Base-by-base conservation (phyloP, 30 jellyfish, hydroid and myxozoan species). In the Clytia hemisphaerica region DNA sequence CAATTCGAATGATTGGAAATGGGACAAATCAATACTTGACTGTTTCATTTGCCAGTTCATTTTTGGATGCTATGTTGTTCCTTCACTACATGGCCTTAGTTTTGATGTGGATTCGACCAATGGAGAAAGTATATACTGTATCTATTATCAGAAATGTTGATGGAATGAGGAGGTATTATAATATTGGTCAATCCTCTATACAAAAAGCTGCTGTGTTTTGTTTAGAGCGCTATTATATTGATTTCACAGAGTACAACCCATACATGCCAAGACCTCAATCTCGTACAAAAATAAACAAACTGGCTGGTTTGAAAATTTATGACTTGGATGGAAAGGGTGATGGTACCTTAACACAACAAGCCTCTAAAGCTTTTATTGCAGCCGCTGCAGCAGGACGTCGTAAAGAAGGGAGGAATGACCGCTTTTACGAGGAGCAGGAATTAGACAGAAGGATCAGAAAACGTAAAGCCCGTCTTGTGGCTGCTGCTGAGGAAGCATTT, bases 401-500 rank as follows among this genome's bases (percentile, higher is more conserved):
- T 32, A 83, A 93, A 34, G 93, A 89, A 65, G 98, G 98, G 6
- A 70, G 98, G 48, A 89, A 89, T 73, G 98, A 89, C 70, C 61
- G 98, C 14, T 89, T 89, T 81, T 89, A 89, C 64, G 98, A 89
- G 68, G 98, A 89, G 58, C 82, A 77, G 9, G 98, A 89, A 58
- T 76, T 80, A 64, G 98, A 89, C 36, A 89, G 85, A 58, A 73
- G 98, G 64, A 83, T 89, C 22, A 68, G 84, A 64, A 89, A 89
- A 73, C 79, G 98, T 38, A 80, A 67, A 59, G 98, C 98, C 5
- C 82, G 98, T 19, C 79, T 89, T 18, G 68, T 70, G 2, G 93
- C 76, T 4, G 95, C 98, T 1, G 77, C 98, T 15, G 98, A 89
- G 62, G 98, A 89, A 67, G 98, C 98, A 28, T 89, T 89, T 76